Conservation (phyloP, 2,797 vertebrate species). For the Onychomys torridus region DNA sequence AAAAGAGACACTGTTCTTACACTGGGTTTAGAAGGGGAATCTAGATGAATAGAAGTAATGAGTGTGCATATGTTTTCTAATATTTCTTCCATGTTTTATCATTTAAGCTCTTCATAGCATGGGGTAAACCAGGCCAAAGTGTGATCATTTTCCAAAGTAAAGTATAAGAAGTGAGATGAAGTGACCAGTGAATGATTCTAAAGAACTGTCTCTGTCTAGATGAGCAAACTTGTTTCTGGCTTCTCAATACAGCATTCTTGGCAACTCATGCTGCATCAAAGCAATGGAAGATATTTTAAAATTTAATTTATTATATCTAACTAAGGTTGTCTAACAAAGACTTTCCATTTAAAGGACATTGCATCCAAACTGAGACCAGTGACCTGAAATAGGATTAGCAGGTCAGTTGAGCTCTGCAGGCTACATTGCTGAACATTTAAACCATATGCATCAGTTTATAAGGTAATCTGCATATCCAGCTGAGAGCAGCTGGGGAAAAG, state of each 20-base stretch:
- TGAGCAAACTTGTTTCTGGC: background rate
- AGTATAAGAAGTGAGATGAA: background rate
- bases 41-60: background rate
- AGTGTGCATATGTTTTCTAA: background rate
- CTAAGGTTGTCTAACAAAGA: background rate
- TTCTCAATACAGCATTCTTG: background rate
- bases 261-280: background rate
- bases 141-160: background rate
- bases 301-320: background rate
- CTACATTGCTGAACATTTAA: background rate
- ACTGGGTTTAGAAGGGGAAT: background rate
- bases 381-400: background rate
- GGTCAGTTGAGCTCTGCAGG: background rate
- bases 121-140: background rate
- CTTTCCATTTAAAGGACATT: background rate
- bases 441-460: background rate
- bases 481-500: background rate
- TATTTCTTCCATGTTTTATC: background rate
- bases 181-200: background rate
- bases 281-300: background rate
- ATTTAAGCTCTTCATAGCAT: background rate
- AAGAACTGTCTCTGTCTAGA: background rate
- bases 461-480: background rate
- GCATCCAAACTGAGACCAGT: constrained; percentile 4
- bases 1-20: background rate